Evolutionary conservation across 2,797 vertebrate species (phyloP).

Genomic region (Pseudochromis fuscus): DNA sequence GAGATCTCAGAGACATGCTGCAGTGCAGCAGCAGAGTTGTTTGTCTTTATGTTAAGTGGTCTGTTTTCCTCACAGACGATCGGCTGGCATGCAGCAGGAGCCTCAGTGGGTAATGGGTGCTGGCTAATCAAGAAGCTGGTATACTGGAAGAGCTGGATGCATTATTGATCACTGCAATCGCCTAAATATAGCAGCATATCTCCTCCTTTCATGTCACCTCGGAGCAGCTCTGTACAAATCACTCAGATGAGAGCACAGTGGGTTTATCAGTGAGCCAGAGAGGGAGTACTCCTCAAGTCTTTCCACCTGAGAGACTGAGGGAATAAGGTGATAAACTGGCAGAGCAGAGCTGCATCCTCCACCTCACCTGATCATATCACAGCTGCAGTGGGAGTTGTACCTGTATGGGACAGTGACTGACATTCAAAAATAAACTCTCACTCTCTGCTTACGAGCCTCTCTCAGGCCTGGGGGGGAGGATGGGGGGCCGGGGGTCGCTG

Average conservation of each 20-base stretch:
- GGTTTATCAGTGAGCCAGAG: constrained; percentile 29
- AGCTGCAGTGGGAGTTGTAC: too few species aligned
- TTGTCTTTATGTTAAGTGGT: background rate
- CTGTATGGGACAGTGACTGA: fast-evolving
- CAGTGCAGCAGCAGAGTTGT: constrained; percentile 6
- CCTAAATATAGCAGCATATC: constrained; percentile 71
- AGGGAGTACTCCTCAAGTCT: constrained; percentile 4
- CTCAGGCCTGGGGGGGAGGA: constrained; percentile 1
- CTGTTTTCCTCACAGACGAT: background rate
- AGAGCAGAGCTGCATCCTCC: background rate
- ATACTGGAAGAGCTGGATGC: constrained; percentile 53
- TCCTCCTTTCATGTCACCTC: constrained; percentile 51
- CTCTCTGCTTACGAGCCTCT: constrained; percentile 23
- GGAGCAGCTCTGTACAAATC: constrained; percentile 38
- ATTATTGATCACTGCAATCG: constrained; percentile 75
- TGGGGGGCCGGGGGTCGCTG: constrained; percentile 23
- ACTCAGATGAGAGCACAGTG: constrained; percentile 16
- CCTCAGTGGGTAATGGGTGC: constrained; percentile 13
- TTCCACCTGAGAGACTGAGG: constrained; percentile 9
- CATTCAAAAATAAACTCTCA: background rate
- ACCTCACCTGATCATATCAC: background rate
- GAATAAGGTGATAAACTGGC: background rate
- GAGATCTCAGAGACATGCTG: background rate
- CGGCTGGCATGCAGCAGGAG: background rate
- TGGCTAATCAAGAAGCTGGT: constrained; percentile 48